Base-by-base conservation (phyloP, 2,797 vertebrate genomes). In the Artibeus lituratus region DNA sequence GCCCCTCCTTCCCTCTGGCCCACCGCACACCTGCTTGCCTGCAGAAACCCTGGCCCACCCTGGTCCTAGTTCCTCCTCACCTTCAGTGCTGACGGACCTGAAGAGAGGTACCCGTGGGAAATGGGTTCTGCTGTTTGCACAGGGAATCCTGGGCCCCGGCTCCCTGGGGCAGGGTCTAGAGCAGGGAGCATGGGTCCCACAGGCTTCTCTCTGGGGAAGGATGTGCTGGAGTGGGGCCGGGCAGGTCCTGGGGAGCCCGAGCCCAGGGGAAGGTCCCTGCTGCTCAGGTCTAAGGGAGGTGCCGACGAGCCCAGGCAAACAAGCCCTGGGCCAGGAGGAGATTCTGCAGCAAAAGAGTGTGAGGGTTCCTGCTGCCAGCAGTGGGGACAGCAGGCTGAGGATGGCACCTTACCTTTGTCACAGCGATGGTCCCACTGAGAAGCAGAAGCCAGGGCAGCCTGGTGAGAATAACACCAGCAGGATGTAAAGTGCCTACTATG, bases 21-120 rank as follows among this genome's bases (percentile, higher is more conserved):
- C 9, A 3, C 8, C 29, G 19, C 1, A 0, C 24, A 16, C 24
- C 49, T 19, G 12, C 6, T 5, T 29, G 1, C 8, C 1, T 21
- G n/a, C 1, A 0, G 81, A 53, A 7, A 14, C 69, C 16, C 29
- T 37, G 10, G 2, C 55, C 47, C 26, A 0, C 51, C n/a, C n/a
- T n/a, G 9, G 51, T 21, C 49, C 59, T 29, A 3, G 78, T 9
- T 16, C 37, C 2, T 7, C 59, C 35, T 14, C 19, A 3, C 69
- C 65, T 22, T 42, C 21, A 37, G 24, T 15, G 62, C 72, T 4
- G 29, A 42, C 11, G 5, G 16, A 3, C 39, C 16, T 7, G 26
- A 11, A 21, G 16, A 35, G 65, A 57, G 21, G 24, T 12, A 9
- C 65, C 11, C 16, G 24, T 14, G 8, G 12, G 76, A 65, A 44